Evolutionary conservation across 2,797 vertebrate genomes (phyloP).

Genomic region (Gymnothorax javanicus): DNA sequence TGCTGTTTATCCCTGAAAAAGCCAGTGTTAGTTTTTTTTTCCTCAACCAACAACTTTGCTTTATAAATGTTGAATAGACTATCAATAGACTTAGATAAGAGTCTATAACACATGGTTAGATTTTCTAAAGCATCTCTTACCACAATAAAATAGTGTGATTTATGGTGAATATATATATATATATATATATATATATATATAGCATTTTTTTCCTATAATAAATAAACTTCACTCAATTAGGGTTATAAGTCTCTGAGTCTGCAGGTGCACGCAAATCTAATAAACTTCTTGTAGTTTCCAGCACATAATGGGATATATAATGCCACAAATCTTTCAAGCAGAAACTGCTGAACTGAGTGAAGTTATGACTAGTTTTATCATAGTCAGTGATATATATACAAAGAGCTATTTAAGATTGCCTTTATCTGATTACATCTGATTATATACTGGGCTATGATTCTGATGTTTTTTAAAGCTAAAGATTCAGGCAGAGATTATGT

Average conservation of each 20-base stretch:
- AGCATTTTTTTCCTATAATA: not conserved
- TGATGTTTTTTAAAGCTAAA: not conserved
- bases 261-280: not conserved
- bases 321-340: not conserved
- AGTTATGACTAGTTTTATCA: not conserved
- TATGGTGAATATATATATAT: not conserved
- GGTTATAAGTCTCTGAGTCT: not conserved
- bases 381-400: not conserved
- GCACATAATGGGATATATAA: not conserved
- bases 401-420: not conserved
- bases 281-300: slow-evolving; percentile 4
- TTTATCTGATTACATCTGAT: not conserved
- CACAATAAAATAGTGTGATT: not conserved
- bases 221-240: not conserved
- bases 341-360: not conserved
- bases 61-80: slow-evolving; percentile 9
- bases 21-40: not conserved
- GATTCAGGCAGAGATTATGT: not conserved
- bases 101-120: not conserved
- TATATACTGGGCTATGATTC: not conserved
- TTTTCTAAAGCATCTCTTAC: not conserved
- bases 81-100: not conserved
- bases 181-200: not conserved
- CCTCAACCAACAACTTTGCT: not conserved
- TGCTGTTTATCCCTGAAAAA: not conserved